A percentile compares a stretch with the other conserved stretches of the same genome.
phyloP scores from a whole-genome alignment of 2,797 vertebrate genomes.

The Diceros bicornis region DNA sequence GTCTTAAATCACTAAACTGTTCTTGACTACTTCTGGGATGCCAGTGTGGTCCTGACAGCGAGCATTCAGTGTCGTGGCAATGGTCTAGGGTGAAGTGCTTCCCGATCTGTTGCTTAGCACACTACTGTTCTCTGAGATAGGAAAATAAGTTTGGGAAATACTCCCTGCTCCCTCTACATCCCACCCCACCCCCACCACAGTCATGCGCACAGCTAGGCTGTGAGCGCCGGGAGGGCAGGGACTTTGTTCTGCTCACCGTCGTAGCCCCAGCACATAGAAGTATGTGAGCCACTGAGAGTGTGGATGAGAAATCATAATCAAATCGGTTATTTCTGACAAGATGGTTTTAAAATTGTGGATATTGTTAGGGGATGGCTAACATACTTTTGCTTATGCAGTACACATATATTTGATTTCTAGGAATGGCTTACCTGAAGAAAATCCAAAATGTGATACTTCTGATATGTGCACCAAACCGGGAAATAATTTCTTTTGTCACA shows the following conservation, averaged over 20 bases:
- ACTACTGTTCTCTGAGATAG: background rate
- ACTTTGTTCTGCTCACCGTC: background rate
- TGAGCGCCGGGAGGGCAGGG: background rate
- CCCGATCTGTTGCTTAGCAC: background rate
- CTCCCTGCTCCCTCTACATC: background rate
- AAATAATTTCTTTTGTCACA: slow-evolving; percentile 8
- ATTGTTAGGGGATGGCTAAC: background rate
- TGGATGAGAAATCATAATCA: background rate
- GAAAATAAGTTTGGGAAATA: slow-evolving; percentile 16
- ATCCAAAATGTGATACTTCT: background rate
- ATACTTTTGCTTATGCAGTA: background rate
- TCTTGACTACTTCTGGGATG: background rate
- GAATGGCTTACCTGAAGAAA: background rate
- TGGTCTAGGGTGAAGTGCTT: background rate
- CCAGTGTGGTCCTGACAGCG: background rate
- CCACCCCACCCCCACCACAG: fast-evolving
- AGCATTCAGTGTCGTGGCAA: background rate
- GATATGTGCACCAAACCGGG: background rate
- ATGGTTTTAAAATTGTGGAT: background rate
- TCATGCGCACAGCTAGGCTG: background rate
- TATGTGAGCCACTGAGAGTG: background rate
- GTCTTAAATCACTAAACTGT: background rate
- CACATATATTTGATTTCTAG: background rate
- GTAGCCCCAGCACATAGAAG: background rate
- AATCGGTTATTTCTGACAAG: background rate